Base-by-base conservation (phyloP, 1,140 invertebrate genomes). In the Drosophila yakuba region DNA sequence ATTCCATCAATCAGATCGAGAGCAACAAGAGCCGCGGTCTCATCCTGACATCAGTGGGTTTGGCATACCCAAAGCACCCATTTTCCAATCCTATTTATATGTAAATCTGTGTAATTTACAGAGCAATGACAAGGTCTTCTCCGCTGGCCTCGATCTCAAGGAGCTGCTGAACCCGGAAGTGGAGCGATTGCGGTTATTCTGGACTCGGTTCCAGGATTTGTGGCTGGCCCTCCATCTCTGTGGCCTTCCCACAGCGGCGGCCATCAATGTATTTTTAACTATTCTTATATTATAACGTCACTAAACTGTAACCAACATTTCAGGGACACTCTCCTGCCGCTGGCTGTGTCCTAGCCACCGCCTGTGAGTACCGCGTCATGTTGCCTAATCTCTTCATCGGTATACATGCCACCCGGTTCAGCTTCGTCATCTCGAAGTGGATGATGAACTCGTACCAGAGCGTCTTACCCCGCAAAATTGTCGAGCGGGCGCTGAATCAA, bases 291-390 rank as follows among this genome's bases (percentile, higher is more conserved):
- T 20, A 7, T 28, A 7, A 28, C 1, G 2, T 7, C 28, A 7
- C 28, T 28, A 28, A 28, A 28, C 28, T 28, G 0, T 20, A 20
- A 23, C 23, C 25, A 1, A 1, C 4, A 6, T 52, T 25, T 6
- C 55, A 96, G 95, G 96, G 96, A 38, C 95, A 97, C 78, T 94
- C 96, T 68, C 97, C 97, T 54, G 97, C 97, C 17, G 97, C 97
- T 38, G 97, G 97, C 3, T 98, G 97, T 92, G 91, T 97, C 3
- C 73, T 98, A 39, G 93, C 97, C 6, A 94, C 97, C 75, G 95
- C 95, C 52, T 97, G 97, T 91, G 97, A 98, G 93, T 97, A 97
- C 82, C 94, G 97, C 80, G 94, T 96, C 7, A 97, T 98, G 95
- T 91, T 94, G 39, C 95, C 95, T 0, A 95, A 96, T 72, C 95